A percentile compares a stretch with the other conserved stretches of the same genome.
These are phyloP conservation scores for Pleuronectes platessa DNA, from an alignment of 2,113 vertebrate species.

Conservation along the genomic window DNA sequence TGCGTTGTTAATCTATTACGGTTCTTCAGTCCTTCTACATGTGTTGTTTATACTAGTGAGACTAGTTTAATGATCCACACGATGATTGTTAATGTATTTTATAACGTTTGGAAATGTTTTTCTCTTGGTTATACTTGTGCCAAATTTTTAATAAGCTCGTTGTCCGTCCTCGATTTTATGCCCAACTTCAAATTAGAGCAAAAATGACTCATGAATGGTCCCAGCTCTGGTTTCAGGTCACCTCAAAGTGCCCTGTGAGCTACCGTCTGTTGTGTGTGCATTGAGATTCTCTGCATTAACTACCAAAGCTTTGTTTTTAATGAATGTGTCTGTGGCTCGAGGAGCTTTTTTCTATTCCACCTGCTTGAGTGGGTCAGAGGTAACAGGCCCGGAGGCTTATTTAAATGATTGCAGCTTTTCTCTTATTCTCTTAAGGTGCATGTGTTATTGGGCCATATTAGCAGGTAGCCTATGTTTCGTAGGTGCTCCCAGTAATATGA, in stretches of 20 bases:
- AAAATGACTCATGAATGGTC: conserved; percentile 20
- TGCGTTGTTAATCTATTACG: conserved; percentile 75
- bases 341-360: conserved; percentile 12
- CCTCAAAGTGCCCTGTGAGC: conserved; percentile 49
- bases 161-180: conserved; percentile 26
- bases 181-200: conserved; percentile 19
- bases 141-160: conserved; percentile 76
- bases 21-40: conserved; percentile 81
- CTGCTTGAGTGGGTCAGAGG: neutral
- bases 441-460: conserved; percentile 2
- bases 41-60: conserved; percentile 89
- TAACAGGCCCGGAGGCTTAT: neutral
- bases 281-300: conserved; percentile 46
- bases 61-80: conserved; percentile 83
- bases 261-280: conserved; percentile 8
- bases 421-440: neutral
- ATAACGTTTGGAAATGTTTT: conserved; percentile 71
- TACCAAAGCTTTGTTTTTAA: conserved; percentile 59
- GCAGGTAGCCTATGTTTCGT: neutral
- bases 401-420: neutral
- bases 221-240: neutral
- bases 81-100: conserved; percentile 80
- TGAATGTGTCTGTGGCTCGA: conserved; percentile 52
- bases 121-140: conserved; percentile 65
- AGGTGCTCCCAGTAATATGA: conserved; percentile 12